These are phyloP conservation scores for Acanthosepion pharaonis DNA, from an alignment of 2,888 invertebrate species.

Conservation along the genomic window DNA sequence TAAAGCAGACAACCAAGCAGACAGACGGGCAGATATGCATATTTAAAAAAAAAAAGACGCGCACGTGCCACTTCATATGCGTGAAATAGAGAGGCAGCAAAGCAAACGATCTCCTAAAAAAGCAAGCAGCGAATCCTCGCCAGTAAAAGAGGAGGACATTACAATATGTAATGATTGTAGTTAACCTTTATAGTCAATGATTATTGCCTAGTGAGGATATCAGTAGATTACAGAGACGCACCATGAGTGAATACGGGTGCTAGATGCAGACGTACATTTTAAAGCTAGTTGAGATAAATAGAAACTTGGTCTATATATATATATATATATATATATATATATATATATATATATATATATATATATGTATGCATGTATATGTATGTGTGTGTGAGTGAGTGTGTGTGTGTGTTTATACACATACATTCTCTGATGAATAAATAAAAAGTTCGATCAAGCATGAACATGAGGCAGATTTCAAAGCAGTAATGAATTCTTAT, in stretches of 20 bases:
- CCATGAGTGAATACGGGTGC: not conserved
- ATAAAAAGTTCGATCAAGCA: not conserved
- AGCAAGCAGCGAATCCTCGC: not conserved
- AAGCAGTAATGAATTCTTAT: not conserved
- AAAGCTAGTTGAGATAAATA: no score
- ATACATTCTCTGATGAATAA: not conserved
- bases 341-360: no score
- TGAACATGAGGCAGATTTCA: not conserved
- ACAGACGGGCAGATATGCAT: no score
- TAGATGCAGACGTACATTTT: not conserved
- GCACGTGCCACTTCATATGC: not conserved
- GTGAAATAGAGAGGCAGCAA: not conserved
- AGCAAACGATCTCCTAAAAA: not conserved
- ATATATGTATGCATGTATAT: no score
- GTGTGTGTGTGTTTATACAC: no score
- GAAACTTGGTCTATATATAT: no score
- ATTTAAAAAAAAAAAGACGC: no score
- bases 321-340: no score
- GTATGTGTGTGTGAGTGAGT: not conserved
- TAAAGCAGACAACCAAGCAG: no score
- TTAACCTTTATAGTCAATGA: conserved; percentile 33
- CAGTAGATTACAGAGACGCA: not conserved
- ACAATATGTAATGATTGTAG: conserved; percentile 12
- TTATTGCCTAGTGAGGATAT: not conserved
- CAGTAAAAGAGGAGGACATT: not conserved